phyloP scores from a whole-genome alignment of 2,113 vertebrate species.

The Danionella cerebrum region DNA sequence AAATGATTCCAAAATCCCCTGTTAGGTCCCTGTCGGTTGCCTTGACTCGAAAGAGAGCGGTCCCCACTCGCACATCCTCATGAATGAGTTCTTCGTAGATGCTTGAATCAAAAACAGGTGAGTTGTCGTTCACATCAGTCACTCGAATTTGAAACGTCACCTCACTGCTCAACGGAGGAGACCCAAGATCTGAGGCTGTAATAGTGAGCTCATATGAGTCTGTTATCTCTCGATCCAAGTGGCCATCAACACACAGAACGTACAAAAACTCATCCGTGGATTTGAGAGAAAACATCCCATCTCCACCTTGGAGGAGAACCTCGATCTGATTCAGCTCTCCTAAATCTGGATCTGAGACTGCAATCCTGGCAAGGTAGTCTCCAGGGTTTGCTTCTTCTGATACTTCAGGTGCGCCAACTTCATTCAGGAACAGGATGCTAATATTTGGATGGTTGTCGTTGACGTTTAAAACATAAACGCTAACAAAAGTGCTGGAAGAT shows the following conservation, averaged over 20 bases:
- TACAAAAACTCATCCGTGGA: constrained; percentile 66
- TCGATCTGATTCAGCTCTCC: constrained; percentile 43
- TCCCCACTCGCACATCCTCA: constrained; percentile 70
- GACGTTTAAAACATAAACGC: constrained; percentile 74
- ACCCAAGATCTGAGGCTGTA: constrained; percentile 69
- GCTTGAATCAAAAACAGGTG: constrained; percentile 66
- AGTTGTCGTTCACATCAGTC: constrained; percentile 76
- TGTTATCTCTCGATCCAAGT: constrained; percentile 72
- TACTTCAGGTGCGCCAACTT: constrained; percentile 66
- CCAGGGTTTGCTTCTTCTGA: constrained; percentile 72
- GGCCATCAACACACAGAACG: constrained; percentile 70
- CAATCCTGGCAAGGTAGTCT: constrained; percentile 78
- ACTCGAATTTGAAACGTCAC: constrained; percentile 65
- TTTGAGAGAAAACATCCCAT: constrained; percentile 64
- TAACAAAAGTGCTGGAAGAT: constrained; percentile 70
- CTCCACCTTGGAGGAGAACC: constrained; percentile 61
- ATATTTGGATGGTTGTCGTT: constrained; percentile 84
- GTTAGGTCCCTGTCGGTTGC: constrained; percentile 75
- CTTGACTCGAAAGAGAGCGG: constrained; percentile 64
- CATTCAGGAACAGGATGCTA: constrained; percentile 76
- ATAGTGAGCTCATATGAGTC: constrained; percentile 72
- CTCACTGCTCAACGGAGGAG: constrained; percentile 66
- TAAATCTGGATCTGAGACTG: constrained; percentile 78
- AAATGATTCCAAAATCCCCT: constrained; percentile 64
- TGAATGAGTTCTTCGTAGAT: constrained; percentile 60